phyloP scores from a whole-genome alignment of 2,113 vertebrate genomes.

The Bubo scandiacus region DNA sequence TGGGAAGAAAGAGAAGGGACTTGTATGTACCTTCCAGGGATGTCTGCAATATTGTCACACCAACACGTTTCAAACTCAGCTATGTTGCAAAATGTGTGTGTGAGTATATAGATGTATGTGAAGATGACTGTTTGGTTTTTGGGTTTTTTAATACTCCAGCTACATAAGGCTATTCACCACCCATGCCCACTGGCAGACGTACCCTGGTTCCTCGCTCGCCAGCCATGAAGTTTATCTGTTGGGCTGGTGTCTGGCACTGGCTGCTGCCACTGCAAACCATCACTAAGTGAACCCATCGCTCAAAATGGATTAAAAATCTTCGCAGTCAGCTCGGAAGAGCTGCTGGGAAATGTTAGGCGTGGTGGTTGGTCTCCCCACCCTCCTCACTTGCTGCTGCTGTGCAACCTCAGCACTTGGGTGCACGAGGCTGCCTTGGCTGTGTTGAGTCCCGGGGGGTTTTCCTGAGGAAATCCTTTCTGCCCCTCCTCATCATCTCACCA shows the following conservation, averaged over 20 bases:
- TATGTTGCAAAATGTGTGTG: not conserved
- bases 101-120: not conserved
- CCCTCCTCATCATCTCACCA: not conserved
- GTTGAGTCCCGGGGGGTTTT: accelerated
- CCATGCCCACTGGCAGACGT: not conserved
- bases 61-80: not conserved
- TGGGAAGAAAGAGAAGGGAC: not conserved
- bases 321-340: not conserved
- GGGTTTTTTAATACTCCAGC: not conserved
- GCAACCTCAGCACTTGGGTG: not conserved
- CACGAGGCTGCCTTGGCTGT: not conserved
- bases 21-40: not conserved
- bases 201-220: not conserved
- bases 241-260: not conserved
- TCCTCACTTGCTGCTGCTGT: not conserved
- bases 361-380: not conserved
- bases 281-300: not conserved
- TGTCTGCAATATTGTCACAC: not conserved
- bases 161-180: not conserved
- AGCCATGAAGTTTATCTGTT: not conserved
- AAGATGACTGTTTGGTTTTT: not conserved
- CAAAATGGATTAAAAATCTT: not conserved
- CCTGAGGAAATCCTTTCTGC: not conserved
- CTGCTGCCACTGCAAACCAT: not conserved
- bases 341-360: not conserved